Percentiles rank a stretch among this genome's conserved stretches.
Conservation (phyloP, 2,888 invertebrate species). For the Chrysina gloriosa region DNA sequence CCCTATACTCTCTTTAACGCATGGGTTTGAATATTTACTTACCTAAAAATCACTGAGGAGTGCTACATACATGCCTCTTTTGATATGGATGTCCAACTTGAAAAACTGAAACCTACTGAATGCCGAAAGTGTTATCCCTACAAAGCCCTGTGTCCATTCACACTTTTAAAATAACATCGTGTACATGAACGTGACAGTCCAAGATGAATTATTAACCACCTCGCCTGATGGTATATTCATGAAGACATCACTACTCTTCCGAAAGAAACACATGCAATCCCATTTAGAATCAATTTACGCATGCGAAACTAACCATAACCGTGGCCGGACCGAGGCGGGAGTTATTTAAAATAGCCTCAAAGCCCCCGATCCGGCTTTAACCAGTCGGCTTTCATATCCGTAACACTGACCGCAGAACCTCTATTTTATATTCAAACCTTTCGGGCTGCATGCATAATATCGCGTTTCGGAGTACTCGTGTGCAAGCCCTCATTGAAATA, state of each 20-base stretch:
- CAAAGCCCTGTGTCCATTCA: no score
- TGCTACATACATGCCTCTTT: no score
- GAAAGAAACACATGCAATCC: slow-evolving; percentile 7
- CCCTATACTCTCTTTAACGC: no score
- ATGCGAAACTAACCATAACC: slow-evolving; percentile 19
- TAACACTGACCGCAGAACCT: slow-evolving; percentile 47
- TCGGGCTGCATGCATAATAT: slow-evolving; percentile 51
- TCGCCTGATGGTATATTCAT: neutral
- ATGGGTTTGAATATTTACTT: no score
- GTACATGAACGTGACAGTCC: neutral
- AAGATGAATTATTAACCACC: neutral
- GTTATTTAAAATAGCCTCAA: slow-evolving; percentile 40
- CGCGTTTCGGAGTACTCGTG: slow-evolving; percentile 30
- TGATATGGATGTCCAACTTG: no score
- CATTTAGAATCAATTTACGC: slow-evolving; percentile 36
- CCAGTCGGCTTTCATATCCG: slow-evolving; percentile 41
- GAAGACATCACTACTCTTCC: neutral
- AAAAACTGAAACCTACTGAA: no score
- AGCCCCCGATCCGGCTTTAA: neutral
- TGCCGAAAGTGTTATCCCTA: no score
- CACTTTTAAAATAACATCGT: neutral
- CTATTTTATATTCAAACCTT: slow-evolving; percentile 52
- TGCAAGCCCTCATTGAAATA: slow-evolving; percentile 49
- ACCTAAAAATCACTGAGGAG: no score
- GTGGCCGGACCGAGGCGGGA: slow-evolving; percentile 5